Evolutionary conservation across 2,888 invertebrate species (phyloP).

Genomic region (Axea sp.): DNA sequence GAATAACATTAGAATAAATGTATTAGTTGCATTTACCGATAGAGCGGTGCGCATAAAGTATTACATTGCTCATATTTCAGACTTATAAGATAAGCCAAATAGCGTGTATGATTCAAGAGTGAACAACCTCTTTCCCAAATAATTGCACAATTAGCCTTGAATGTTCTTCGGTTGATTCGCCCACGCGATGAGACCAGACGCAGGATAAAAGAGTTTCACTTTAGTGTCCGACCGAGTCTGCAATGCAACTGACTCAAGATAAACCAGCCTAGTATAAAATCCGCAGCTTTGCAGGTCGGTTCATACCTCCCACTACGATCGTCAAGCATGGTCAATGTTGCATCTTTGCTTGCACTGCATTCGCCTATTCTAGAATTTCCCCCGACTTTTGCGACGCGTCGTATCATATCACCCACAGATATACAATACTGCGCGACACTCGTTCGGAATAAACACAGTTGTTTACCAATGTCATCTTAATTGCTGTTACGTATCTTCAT

Average conservation of each 20-base stretch:
- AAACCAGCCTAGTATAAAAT: slow-evolving; percentile 53
- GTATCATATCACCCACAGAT: not conserved
- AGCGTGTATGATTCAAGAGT: slow-evolving; percentile 50
- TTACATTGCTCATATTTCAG: slow-evolving; percentile 18
- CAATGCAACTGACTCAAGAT: slow-evolving; percentile 59
- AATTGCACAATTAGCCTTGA: slow-evolving; percentile 61
- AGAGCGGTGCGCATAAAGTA: slow-evolving; percentile 12
- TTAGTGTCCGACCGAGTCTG: slow-evolving; percentile 56
- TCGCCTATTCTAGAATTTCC: slow-evolving; percentile 71
- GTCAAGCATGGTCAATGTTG: slow-evolving; percentile 39
- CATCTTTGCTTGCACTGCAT: slow-evolving; percentile 56
- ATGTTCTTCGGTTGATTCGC: slow-evolving; percentile 55
- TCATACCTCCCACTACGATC: slow-evolving; percentile 58
- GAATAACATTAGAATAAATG: not conserved
- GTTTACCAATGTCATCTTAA: too few relatives aligned
- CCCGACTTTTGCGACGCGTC: not conserved
- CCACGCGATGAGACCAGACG: slow-evolving; percentile 51
- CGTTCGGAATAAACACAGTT: too few relatives aligned
- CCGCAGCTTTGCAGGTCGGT: slow-evolving; percentile 43
- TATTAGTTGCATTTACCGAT: slow-evolving; percentile 32
- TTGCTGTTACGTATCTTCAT: too few relatives aligned
- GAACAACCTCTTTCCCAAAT: slow-evolving; percentile 58
- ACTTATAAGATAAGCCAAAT: slow-evolving; percentile 32
- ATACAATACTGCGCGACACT: slow-evolving; percentile 5
- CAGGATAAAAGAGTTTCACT: slow-evolving; percentile 51